Evolutionary conservation across 2,113 vertebrate genomes (phyloP).

Genomic region (Daboia siamensis): DNA sequence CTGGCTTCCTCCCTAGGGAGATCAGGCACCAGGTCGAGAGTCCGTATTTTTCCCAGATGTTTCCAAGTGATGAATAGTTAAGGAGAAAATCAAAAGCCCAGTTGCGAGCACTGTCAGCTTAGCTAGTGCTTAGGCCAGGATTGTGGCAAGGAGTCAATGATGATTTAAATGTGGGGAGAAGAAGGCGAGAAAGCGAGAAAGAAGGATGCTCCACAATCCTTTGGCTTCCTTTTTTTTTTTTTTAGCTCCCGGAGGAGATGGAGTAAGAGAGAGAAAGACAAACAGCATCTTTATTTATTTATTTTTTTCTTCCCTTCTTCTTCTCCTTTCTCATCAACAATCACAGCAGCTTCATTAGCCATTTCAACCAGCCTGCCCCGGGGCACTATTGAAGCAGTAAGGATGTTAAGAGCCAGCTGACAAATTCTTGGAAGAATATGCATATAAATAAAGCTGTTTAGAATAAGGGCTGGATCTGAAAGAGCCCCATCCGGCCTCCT

Average conservation of each 20-base stretch:
- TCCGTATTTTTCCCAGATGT: neutral
- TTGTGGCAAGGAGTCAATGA: slow-evolving; percentile 58
- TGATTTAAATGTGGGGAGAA: slow-evolving; percentile 72
- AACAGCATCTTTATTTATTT: slow-evolving; percentile 75
- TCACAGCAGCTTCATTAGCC: slow-evolving; percentile 74
- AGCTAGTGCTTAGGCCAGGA: slow-evolving; percentile 60
- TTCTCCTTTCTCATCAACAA: slow-evolving; percentile 71
- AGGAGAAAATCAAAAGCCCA: slow-evolving; percentile 51
- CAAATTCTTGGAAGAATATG: slow-evolving; percentile 63
- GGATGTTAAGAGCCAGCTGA: slow-evolving; percentile 62
- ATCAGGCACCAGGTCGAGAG: no score
- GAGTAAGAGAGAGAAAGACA: slow-evolving; percentile 75
- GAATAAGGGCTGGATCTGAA: slow-evolving; percentile 65
- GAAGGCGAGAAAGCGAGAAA: neutral
- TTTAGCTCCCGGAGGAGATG: slow-evolving; percentile 73
- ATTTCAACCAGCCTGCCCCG: slow-evolving; percentile 69
- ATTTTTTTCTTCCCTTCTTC: neutral
- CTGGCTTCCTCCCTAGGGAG: no score
- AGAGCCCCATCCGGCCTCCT: slow-evolving; percentile 53
- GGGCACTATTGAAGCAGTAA: slow-evolving; percentile 67
- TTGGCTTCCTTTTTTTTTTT: slow-evolving; percentile 75
- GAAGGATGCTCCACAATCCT: slow-evolving; percentile 65
- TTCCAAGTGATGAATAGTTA: slow-evolving; percentile 51
- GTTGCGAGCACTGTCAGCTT: slow-evolving; percentile 50
- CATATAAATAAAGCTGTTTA: slow-evolving; percentile 71